A percentile compares a stretch with the other conserved stretches of the same genome.
Evolutionary conservation across 2,797 vertebrate genomes (phyloP).

Genomic region (Triplophysa bombifrons): DNA sequence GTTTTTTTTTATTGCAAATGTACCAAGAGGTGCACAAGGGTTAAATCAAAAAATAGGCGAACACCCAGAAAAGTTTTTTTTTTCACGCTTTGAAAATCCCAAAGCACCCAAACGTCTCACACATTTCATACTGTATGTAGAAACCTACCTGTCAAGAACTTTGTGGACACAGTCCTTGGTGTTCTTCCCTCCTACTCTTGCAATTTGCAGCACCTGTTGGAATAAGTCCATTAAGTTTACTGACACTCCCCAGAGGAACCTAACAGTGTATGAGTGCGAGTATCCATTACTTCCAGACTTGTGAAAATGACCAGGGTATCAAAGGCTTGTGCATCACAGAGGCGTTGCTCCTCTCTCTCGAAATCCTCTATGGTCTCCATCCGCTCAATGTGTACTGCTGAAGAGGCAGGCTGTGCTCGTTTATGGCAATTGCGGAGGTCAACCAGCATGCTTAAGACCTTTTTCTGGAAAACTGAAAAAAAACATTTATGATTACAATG

Average conservation of each 20-base stretch:
- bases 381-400: conserved; percentile 26
- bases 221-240: conserved; percentile 39
- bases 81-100: no score
- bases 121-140: neutral
- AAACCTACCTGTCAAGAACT: conserved; percentile 41
- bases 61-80: no score
- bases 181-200: conserved; percentile 20
- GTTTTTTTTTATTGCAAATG: no score
- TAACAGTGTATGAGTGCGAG: conserved; percentile 9
- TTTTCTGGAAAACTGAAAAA: conserved; percentile 51
- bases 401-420: conserved; percentile 31
- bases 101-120: neutral
- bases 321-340: conserved; percentile 42
- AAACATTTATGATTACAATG: conserved; percentile 44
- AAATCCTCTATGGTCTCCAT: conserved; percentile 49
- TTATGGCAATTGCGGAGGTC: conserved; percentile 17
- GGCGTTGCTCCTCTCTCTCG: conserved; percentile 38
- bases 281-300: conserved; percentile 42
- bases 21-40: no score
- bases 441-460: conserved; percentile 29
- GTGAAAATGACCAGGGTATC: conserved; percentile 47
- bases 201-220: conserved; percentile 35
- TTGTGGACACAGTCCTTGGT: conserved; percentile 34
- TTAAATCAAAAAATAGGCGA: no score
- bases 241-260: conserved; percentile 6